Base-by-base conservation (phyloP, 2,113 vertebrate genomes). In the Callopanchax toddi region DNA sequence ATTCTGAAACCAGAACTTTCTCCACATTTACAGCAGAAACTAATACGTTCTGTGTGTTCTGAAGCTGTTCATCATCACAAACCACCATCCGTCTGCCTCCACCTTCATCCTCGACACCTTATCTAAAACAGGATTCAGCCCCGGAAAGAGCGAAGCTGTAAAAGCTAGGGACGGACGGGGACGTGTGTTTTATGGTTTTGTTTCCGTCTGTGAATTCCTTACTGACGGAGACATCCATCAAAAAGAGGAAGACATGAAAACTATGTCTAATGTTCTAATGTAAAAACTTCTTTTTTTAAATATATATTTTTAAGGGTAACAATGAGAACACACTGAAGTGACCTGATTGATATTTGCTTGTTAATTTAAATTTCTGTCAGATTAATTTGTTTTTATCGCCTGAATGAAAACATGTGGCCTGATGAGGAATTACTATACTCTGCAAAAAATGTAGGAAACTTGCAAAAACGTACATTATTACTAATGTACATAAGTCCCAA, bases 211-310 rank as follows among this genome's bases (percentile, higher is more conserved):
- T 42, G 66, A 42, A 67, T 43, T 20, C 49, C 42, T n/a, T 34
- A 36, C 29, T 50, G 59, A 74, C 54, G 53, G 50, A 17, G 26
- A 59, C 52, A 55, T 76, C 25, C 11, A 43, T 79, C 46, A 56
- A 22, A 26, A 5, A 46, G 36, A 61, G 58, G 12, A 29, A 37
- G 26, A 22, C 21, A 29, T 12, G 8, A 46, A 46, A 22, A 36
- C 6, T 2, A 15, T 56, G 15, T 13, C 13, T 10, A 7, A 34
- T 34, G n/a, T 60, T 44, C 8, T 17, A 2, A 22, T n/a, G 11
- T 18, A 17, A 0, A 39, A 11, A 21, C 16, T 13, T 39, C 8
- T 6, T 21, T 13, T 20, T 23, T 6, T 11, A 2, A 23, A 22
- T 21, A 22, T 7, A 34, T 21, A n/a, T n/a, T n/a, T n/a, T n/a